Conservation (phyloP, 2,113 vertebrate genomes). For the Heptranchias perlo region DNA sequence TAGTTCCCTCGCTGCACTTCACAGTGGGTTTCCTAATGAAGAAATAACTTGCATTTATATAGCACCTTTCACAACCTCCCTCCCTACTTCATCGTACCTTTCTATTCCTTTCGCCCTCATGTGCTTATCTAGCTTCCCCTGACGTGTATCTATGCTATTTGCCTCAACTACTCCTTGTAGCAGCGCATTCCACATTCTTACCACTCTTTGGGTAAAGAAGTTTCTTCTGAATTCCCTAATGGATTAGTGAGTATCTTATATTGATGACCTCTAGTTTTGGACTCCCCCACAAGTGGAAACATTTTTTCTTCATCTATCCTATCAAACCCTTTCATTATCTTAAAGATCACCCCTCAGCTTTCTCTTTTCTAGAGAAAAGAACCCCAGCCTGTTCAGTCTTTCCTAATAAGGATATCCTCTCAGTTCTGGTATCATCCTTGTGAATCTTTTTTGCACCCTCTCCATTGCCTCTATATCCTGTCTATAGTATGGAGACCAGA, state of each 20-base stretch:
- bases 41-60: too few relatives aligned
- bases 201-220: neutral
- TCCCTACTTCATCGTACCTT: neutral
- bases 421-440: neutral
- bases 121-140: neutral
- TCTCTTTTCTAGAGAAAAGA: neutral
- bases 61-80: neutral
- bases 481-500: neutral
- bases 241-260: neutral
- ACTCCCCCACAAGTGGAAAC: neutral
- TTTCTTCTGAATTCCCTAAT: neutral
- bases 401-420: neutral
- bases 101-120: neutral
- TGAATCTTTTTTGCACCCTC: neutral
- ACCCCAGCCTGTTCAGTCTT: neutral
- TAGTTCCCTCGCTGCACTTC: neutral
- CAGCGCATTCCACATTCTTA: neutral
- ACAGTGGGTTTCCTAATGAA: too few relatives aligned
- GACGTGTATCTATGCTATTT: neutral
- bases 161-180: neutral
- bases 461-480: neutral
- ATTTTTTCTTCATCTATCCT: neutral
- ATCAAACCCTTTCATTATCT: neutral
- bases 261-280: neutral
- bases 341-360: too few relatives aligned